Evolutionary conservation across 2,797 vertebrate species (phyloP).

Genomic region (Heterohyrax brucei): DNA sequence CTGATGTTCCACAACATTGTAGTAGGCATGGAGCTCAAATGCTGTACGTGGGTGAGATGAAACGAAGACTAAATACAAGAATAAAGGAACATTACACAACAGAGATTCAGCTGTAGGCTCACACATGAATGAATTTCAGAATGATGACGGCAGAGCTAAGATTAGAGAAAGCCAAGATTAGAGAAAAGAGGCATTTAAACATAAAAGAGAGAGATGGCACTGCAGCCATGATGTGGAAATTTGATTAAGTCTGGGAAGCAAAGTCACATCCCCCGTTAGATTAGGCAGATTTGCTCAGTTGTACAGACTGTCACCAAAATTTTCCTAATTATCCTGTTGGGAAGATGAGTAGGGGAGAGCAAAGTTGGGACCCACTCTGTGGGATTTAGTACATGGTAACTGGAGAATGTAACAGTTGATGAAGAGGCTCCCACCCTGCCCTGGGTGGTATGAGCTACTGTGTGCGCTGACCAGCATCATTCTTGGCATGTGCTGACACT

Average conservation of each 20-base stretch:
- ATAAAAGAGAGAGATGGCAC: not conserved
- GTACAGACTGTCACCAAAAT: constrained; percentile 55
- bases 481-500: not conserved
- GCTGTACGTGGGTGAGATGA: constrained; percentile 72
- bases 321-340: not conserved
- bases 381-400: constrained; percentile 37
- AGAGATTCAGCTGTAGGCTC: constrained; percentile 35
- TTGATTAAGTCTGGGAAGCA: constrained; percentile 55
- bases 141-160: constrained; percentile 66
- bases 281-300: not conserved
- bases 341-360: not conserved
- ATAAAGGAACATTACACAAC: constrained; percentile 70
- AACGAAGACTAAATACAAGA: constrained; percentile 82
- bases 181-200: not conserved
- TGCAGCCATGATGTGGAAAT: constrained; percentile 24
- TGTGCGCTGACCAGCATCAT: not conserved
- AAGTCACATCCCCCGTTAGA: not conserved
- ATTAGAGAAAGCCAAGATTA: constrained; percentile 67
- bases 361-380: constrained; percentile 16
- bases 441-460: not conserved
- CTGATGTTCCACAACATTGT: not conserved
- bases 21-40: constrained; percentile 46
- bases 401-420: not conserved
- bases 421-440: not conserved
- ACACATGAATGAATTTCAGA: constrained; percentile 72